Conservation (phyloP, 2,888 invertebrate species). For the Drosophila kanekoi region DNA sequence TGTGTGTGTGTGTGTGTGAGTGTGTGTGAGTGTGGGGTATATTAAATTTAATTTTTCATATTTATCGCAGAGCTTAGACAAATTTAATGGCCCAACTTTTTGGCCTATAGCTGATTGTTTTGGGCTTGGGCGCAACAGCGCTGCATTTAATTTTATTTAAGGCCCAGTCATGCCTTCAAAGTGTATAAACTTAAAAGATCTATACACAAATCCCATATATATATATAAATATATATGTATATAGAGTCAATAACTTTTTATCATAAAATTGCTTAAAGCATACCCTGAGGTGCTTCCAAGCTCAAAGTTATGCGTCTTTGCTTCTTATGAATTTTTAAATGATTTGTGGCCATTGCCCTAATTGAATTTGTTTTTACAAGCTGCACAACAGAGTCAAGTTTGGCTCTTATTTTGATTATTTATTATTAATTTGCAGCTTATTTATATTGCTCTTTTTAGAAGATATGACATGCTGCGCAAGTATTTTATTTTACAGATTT, state of each 20-base stretch:
- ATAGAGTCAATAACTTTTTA: slow-evolving; percentile 42
- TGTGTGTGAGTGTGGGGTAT: slow-evolving; percentile 16
- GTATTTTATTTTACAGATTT: neutral
- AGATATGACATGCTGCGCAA: neutral
- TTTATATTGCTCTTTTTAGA: slow-evolving; percentile 2
- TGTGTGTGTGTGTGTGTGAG: slow-evolving; percentile 10
- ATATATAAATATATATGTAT: neutral
- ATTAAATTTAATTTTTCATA: slow-evolving; percentile 63
- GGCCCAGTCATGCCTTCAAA: slow-evolving; percentile 45
- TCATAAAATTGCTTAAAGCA: slow-evolving; percentile 55
- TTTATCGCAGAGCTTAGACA: slow-evolving; percentile 49
- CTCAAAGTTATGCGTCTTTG: slow-evolving; percentile 34
- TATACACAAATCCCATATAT: neutral
- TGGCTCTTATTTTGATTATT: slow-evolving; percentile 5
- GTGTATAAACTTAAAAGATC: slow-evolving; percentile 14
- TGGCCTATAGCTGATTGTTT: slow-evolving; percentile 49
- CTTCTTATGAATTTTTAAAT: slow-evolving; percentile 42
- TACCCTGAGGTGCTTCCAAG: slow-evolving; percentile 35
- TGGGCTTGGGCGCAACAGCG: slow-evolving; percentile 28
- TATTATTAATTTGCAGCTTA: slow-evolving; percentile 2
- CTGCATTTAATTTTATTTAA: slow-evolving; percentile 64
- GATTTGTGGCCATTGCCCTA: slow-evolving; percentile 49
- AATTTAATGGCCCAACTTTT: slow-evolving; percentile 46
- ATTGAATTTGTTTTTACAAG: slow-evolving; percentile 25
- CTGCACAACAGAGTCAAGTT: neutral